phyloP scores from a whole-genome alignment of 2,797 vertebrate species.

The Sebastes matsubarae region DNA sequence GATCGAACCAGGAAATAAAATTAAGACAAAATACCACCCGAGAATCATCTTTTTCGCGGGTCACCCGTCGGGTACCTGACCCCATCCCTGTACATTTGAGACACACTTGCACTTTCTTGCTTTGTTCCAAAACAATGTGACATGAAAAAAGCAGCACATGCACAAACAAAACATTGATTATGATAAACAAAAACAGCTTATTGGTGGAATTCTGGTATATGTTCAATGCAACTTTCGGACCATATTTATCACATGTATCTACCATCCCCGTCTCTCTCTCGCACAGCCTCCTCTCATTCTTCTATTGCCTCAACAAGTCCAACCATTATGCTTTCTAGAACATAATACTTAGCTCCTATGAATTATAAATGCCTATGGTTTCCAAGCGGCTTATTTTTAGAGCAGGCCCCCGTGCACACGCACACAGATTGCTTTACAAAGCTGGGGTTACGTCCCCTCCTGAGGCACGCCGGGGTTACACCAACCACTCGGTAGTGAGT shows the following conservation, averaged over 20 bases:
- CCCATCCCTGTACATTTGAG: too few relatives aligned
- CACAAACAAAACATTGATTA: not conserved
- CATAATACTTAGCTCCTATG: slow-evolving; percentile 65
- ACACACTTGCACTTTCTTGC: too few relatives aligned
- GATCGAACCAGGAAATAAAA: not conserved
- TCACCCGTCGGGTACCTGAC: too few relatives aligned
- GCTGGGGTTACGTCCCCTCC: slow-evolving; percentile 16
- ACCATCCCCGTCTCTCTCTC: not conserved
- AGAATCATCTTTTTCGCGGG: too few relatives aligned
- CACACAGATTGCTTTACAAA: slow-evolving; percentile 39
- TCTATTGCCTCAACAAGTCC: slow-evolving; percentile 17
- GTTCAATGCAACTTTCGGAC: not conserved
- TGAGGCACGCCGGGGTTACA: slow-evolving; percentile 12
- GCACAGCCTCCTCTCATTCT: slow-evolving; percentile 10
- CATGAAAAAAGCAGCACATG: not conserved
- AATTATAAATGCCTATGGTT: slow-evolving; percentile 72
- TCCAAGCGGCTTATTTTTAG: slow-evolving; percentile 68
- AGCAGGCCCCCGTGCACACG: not conserved
- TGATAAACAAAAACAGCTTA: not conserved
- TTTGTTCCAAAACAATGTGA: too few relatives aligned
- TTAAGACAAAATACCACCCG: not conserved
- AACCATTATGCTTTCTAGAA: slow-evolving; percentile 61
- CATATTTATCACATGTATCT: not conserved
- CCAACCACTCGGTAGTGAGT: not conserved
- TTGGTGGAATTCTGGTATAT: not conserved